These are phyloP conservation scores for Bruchidius siliquastri DNA, from an alignment of 2,888 invertebrate genomes.

Conservation along the genomic window DNA sequence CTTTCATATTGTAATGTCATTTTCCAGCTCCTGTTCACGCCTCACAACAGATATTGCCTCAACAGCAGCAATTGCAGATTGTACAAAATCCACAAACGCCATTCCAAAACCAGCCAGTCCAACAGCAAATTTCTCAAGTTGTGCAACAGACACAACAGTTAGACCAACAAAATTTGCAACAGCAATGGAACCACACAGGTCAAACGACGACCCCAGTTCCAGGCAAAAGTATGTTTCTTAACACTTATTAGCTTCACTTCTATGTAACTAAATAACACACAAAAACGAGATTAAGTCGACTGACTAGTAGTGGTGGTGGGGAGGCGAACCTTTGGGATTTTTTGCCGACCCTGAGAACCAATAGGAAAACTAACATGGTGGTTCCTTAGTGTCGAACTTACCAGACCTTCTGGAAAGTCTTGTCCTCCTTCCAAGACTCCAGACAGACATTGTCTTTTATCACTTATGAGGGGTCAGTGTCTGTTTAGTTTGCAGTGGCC, in stretches of 20 bases:
- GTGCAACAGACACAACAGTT: conserved; percentile 20
- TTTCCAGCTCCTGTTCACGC: background rate
- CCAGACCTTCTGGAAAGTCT: too few species aligned
- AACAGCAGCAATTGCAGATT: conserved; percentile 11
- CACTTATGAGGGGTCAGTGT: too few species aligned
- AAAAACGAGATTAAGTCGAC: too few species aligned
- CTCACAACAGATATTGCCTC: conserved; percentile 11
- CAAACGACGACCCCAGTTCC: conserved; percentile 21
- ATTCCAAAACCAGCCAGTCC: conserved; percentile 21
- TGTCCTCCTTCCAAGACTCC: too few species aligned
- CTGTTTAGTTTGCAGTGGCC: too few species aligned
- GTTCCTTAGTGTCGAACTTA: too few species aligned
- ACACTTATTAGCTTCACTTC: conserved; percentile 1
- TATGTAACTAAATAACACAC: too few species aligned
- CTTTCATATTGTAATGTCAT: background rate
- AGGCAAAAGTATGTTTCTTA: conserved; percentile 8
- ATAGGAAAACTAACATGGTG: too few species aligned
- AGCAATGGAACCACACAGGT: conserved; percentile 36
- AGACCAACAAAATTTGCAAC: conserved; percentile 13
- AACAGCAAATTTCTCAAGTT: conserved; percentile 22
- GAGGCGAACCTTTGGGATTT: too few species aligned
- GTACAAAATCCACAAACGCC: conserved; percentile 10
- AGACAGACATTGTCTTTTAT: too few species aligned
- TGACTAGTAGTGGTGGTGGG: too few species aligned
- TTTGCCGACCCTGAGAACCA: too few species aligned